Evolutionary conservation across 2,888 invertebrate genomes (phyloP).

Genomic region (Dexiosoma caninum): DNA sequence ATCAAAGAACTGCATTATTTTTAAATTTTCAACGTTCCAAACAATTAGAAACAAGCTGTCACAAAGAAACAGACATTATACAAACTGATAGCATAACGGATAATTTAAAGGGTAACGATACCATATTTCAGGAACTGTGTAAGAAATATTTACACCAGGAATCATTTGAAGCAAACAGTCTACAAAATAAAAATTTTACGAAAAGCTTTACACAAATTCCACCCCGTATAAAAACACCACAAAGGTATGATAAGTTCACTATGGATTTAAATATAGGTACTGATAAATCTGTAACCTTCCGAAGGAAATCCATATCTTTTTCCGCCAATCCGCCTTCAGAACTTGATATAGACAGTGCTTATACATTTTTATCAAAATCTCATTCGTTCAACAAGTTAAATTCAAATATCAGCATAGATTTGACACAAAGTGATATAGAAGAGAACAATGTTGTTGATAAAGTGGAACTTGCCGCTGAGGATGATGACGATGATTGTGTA

Average conservation of each 20-base stretch:
- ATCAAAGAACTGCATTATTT: conserved; percentile 30
- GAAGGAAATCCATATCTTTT: conserved; percentile 42
- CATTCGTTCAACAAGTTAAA: conserved; percentile 30
- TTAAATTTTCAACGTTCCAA: conserved; percentile 40
- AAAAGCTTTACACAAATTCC: conserved; percentile 26
- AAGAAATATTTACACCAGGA: conserved; percentile 47
- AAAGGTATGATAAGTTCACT: neutral
- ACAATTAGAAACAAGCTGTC: conserved; percentile 41
- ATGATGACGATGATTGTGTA: conserved; percentile 74
- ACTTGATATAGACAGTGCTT: neutral
- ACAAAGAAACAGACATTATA: conserved; percentile 9
- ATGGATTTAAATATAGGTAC: conserved; percentile 19
- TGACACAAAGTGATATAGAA: conserved; percentile 66
- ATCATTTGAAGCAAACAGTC: neutral
- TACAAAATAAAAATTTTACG: neutral
- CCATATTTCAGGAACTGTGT: conserved; percentile 49
- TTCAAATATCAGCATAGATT: conserved; percentile 67
- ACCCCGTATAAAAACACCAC: conserved; percentile 7
- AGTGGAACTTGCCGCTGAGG: conserved; percentile 38
- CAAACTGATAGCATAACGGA: neutral
- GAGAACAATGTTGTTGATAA: neutral
- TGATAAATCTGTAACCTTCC: neutral
- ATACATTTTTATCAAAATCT: conserved; percentile 15
- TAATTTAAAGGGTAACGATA: conserved; percentile 6
- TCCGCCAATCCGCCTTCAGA: conserved; percentile 10